Conservation (phyloP, 1,140 invertebrate species). For the Listronotus bonariensis region DNA sequence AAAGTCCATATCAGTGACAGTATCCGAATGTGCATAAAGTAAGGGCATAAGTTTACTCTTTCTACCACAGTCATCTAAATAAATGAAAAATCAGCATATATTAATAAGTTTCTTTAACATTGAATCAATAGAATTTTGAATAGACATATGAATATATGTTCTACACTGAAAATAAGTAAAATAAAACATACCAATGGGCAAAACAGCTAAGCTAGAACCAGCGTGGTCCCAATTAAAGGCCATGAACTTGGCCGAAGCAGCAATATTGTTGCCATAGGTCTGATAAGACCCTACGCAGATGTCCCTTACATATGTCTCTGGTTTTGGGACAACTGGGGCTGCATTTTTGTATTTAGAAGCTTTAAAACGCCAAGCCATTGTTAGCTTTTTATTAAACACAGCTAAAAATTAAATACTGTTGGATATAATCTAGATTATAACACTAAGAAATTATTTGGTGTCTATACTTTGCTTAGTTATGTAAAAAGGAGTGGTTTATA, state of each 20-base stretch:
- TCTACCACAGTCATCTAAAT: constrained; percentile 76
- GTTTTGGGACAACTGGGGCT: constrained; percentile 88
- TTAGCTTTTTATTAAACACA: constrained; percentile 2
- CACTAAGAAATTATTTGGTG: no score
- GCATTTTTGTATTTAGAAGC: constrained; percentile 97
- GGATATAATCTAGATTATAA: no score
- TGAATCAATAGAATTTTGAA: no score
- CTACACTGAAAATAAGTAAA: background rate
- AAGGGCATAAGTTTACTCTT: constrained; percentile 84
- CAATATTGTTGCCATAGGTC: constrained; percentile 92
- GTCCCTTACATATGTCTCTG: constrained; percentile 87
- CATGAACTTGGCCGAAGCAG: constrained; percentile 89
- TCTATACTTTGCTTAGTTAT: no score
- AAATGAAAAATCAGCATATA: background rate
- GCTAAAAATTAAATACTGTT: background rate
- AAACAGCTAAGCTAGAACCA: constrained; percentile 83
- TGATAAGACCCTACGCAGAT: constrained; percentile 88
- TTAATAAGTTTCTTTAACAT: no score
- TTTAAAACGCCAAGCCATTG: constrained; percentile 94
- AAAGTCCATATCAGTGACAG: constrained; percentile 93
- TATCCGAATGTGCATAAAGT: constrained; percentile 83
- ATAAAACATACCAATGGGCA: constrained; percentile 64
- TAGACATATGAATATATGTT: background rate
- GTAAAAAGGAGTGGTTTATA: no score
- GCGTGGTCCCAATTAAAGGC: constrained; percentile 89